Evolutionary conservation across 2,113 vertebrate species (phyloP).

Genomic region (Alosa alosa): DNA sequence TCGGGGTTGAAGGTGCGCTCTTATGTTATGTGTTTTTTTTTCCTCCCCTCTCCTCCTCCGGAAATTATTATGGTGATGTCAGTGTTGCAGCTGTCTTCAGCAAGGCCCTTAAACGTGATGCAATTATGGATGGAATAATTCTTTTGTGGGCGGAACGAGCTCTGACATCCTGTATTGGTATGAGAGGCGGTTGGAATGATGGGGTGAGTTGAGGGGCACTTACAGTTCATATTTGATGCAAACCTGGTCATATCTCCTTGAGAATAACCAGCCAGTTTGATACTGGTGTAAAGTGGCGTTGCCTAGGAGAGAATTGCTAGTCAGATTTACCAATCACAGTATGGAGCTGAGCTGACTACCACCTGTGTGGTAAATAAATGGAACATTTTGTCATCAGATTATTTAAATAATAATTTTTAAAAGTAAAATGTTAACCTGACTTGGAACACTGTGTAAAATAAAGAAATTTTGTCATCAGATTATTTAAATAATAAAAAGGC

Average conservation of each 20-base stretch:
- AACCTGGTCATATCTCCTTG: neutral
- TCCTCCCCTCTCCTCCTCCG: neutral
- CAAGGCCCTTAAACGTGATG: conserved; percentile 8
- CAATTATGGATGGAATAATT: conserved; percentile 29
- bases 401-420: no score
- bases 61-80: neutral
- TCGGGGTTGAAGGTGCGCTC: neutral
- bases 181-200: neutral
- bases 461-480: conserved; percentile 33
- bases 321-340: neutral
- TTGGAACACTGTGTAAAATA: conserved; percentile 39
- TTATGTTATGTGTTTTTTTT: neutral
- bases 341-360: neutral
- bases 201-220: neutral
- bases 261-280: neutral
- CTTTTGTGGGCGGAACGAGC: neutral
- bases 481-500: conserved; percentile 20
- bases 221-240: neutral
- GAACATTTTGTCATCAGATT: conserved; percentile 34
- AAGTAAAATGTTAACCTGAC: no score
- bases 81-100: conserved; percentile 17
- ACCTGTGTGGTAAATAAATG: conserved; percentile 22
- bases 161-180: neutral
- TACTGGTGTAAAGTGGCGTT: neutral
- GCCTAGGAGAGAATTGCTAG: neutral